Percentiles rank a stretch among this genome's conserved stretches.
phyloP scores from a whole-genome alignment of 2,113 vertebrate species.

The Ploceus nigricollis region DNA sequence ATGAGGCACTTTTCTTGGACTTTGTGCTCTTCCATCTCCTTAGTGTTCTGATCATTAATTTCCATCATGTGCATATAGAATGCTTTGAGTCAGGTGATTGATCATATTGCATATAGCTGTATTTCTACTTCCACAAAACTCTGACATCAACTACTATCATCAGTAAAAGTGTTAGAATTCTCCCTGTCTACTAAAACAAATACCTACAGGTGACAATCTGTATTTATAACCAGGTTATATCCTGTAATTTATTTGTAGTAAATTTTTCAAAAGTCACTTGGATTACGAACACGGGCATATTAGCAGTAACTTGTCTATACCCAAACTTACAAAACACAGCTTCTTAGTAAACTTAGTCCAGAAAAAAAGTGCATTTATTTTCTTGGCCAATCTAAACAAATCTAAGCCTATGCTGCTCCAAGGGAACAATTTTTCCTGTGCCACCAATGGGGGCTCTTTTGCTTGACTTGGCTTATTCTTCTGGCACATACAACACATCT shows the following conservation, averaged over 20 bases:
- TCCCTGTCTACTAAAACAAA: neutral
- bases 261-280: neutral
- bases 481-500: neutral
- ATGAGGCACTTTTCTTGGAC: neutral
- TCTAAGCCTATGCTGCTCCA: neutral
- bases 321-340: neutral
- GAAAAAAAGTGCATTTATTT: neutral
- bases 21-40: neutral
- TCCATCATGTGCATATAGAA: neutral
- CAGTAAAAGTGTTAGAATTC: neutral
- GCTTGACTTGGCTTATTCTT: constrained; percentile 40
- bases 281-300: neutral
- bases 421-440: neutral
- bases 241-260: neutral
- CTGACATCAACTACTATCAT: neutral
- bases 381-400: constrained; percentile 29
- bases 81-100: neutral
- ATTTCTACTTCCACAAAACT: neutral
- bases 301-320: neutral
- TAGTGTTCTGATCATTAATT: neutral
- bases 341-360: neutral
- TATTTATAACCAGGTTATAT: neutral
- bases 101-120: neutral
- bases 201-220: neutral
- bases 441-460: neutral